These are phyloP conservation scores for Corbicula japonica DNA, from an alignment of 2,888 invertebrate genomes.

Conservation along the genomic window DNA sequence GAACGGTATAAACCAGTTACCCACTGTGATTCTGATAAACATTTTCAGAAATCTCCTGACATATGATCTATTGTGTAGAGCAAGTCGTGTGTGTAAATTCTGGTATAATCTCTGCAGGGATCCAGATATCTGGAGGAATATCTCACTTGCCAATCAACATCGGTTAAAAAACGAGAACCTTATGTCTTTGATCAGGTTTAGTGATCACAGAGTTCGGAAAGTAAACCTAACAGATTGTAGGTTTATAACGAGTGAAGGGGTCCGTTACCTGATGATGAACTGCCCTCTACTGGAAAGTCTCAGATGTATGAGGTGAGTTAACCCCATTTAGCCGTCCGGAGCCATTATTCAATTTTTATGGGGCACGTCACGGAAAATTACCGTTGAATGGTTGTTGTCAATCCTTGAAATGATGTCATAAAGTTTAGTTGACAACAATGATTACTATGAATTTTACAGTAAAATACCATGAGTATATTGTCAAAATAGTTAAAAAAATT, in stretches of 20 bases:
- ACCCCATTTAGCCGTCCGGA: too few species aligned
- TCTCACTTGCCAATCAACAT: conserved; percentile 50
- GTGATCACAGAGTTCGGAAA: conserved; percentile 25
- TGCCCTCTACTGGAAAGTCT: conserved; percentile 69
- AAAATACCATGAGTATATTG: too few species aligned
- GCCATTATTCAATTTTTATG: too few species aligned
- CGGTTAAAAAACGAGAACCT: conserved; percentile 57
- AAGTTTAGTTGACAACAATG: too few species aligned
- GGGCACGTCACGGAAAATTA: too few species aligned
- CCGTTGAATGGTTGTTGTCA: too few species aligned
- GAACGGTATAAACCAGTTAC: conserved; percentile 40
- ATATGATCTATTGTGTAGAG: conserved; percentile 44
- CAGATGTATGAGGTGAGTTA: conserved; percentile 71
- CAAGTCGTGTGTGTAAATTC: conserved; percentile 54
- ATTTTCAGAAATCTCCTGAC: conserved; percentile 39
- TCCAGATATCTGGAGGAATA: conserved; percentile 36
- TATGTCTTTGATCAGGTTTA: conserved; percentile 35
- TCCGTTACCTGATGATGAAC: conserved; percentile 60
- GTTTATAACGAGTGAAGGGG: conserved; percentile 68
- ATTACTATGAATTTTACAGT: too few species aligned
- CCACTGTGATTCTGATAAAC: conserved; percentile 40
- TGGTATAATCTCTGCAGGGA: conserved; percentile 57
- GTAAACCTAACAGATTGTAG: conserved; percentile 74
- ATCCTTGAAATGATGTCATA: too few species aligned
- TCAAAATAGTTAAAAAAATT: too few species aligned